Evolutionary conservation across 1,140 invertebrate genomes (phyloP).

Genomic region (Caenorhabditis latens): DNA sequence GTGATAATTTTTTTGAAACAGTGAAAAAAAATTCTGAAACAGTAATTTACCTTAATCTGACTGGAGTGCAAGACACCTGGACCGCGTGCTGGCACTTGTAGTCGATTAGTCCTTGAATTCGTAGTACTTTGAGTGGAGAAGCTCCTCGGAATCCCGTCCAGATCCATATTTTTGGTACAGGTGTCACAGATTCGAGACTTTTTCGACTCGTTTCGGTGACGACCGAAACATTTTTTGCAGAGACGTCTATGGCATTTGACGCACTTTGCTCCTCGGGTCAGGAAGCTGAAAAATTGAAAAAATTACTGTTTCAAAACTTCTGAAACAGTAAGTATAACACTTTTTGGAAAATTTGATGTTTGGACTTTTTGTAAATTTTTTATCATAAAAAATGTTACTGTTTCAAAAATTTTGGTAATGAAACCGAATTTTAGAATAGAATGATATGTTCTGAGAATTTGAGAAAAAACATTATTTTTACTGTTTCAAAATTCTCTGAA

Average conservation of each 20-base stretch:
- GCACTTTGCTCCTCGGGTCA: slow-evolving; percentile 61
- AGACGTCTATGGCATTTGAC: slow-evolving; percentile 66
- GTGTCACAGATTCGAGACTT: slow-evolving; percentile 64
- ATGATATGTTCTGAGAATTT: too few species aligned
- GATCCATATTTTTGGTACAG: slow-evolving; percentile 62
- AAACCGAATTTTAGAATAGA: too few species aligned
- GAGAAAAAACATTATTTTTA: too few species aligned
- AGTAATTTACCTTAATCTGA: slow-evolving; percentile 48
- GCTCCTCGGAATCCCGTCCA: slow-evolving; percentile 37
- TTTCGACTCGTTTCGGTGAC: slow-evolving; percentile 65
- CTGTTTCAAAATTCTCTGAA: too few species aligned
- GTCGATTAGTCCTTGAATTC: slow-evolving; percentile 59
- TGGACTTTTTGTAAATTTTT: too few species aligned
- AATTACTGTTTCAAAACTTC: background rate
- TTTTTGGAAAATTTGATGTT: too few species aligned
- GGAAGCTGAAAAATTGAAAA: slow-evolving; percentile 43
- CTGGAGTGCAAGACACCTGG: slow-evolving; percentile 39
- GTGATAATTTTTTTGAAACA: too few species aligned
- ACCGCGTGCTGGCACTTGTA: slow-evolving; percentile 65
- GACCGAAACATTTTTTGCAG: slow-evolving; percentile 75
- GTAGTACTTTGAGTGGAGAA: slow-evolving; percentile 37
- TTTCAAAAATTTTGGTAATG: too few species aligned
- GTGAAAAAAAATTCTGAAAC: background rate
- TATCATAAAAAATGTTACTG: too few species aligned
- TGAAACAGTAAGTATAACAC: too few species aligned